Evolutionary conservation across 2,113 vertebrate genomes (phyloP).

Genomic region (Grammomys dolichurus): DNA sequence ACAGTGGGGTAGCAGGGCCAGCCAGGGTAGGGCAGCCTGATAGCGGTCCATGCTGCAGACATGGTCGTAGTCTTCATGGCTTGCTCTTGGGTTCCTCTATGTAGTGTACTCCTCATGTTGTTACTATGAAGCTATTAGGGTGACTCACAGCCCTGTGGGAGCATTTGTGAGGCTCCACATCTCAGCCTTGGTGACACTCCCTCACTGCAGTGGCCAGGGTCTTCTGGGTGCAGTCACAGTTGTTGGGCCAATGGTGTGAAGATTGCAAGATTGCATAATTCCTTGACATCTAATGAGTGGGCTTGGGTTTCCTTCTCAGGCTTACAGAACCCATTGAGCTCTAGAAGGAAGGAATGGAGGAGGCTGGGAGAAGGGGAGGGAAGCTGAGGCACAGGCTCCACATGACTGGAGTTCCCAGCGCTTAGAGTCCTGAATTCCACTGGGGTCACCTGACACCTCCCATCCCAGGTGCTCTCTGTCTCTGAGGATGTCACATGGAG

Average conservation of each 20-base stretch:
- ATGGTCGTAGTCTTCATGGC: background rate
- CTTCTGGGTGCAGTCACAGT: no score
- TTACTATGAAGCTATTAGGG: background rate
- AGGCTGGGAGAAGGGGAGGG: fast-evolving
- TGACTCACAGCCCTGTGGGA: background rate
- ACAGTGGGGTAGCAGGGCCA: background rate
- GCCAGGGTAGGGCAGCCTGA: fast-evolving
- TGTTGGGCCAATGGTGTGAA: background rate
- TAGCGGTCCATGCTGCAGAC: background rate
- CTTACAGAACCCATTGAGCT: background rate
- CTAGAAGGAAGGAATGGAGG: background rate
- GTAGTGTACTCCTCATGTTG: fast-evolving
- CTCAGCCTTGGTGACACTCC: no score
- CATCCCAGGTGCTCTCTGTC: fast-evolving
- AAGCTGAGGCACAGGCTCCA: background rate
- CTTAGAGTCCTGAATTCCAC: fast-evolving
- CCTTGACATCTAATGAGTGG: fast-evolving
- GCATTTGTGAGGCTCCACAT: background rate
- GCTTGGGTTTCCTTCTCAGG: background rate
- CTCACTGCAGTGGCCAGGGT: no score
- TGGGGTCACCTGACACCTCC: background rate
- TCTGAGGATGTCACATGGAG: no score
- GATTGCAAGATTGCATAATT: no score
- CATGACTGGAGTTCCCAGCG: background rate
- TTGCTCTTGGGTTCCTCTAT: background rate